These are phyloP conservation scores for Hiodon tergisus DNA, from an alignment of 2,113 vertebrate species.

Conservation along the genomic window DNA sequence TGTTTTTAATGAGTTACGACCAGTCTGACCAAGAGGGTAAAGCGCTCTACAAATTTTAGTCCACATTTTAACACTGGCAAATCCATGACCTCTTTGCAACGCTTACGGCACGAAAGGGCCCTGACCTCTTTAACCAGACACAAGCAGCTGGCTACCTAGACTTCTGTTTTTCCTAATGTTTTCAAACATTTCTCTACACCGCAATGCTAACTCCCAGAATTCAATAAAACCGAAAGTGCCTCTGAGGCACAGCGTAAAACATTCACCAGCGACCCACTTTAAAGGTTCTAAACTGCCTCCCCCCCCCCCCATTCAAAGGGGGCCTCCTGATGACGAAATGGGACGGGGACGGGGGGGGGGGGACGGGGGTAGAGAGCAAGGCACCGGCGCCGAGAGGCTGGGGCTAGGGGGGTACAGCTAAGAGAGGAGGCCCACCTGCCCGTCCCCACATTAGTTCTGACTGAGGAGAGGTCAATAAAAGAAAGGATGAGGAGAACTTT, in stretches of 20 bases:
- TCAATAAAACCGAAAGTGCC: too few species aligned
- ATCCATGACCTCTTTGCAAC: too few species aligned
- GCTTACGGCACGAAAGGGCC: too few species aligned
- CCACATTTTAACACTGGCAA: not conserved
- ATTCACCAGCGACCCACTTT: too few species aligned
- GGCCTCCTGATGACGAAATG: not conserved
- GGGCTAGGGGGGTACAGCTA: not conserved
- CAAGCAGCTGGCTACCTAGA: too few species aligned
- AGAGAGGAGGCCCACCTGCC: slow-evolving; percentile 19
- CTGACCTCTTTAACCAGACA: too few species aligned
- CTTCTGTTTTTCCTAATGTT: too few species aligned
- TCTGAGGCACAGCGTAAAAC: too few species aligned
- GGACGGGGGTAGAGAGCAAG: not conserved
- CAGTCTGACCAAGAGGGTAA: not conserved
- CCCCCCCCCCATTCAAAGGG: too few species aligned
- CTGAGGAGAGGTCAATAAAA: slow-evolving; percentile 53
- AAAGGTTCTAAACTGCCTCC: too few species aligned
- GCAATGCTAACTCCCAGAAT: too few species aligned
- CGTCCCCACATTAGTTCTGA: slow-evolving; percentile 51
- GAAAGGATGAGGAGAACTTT: slow-evolving; percentile 37
- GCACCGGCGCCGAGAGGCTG: not conserved
- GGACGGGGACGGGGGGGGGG: not conserved
- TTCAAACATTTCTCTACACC: too few species aligned
- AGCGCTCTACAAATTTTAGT: not conserved
- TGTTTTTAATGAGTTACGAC: slow-evolving; percentile 27